Evolutionary conservation across 2,113 vertebrate species (phyloP).

Genomic region (Phoenicopterus ruber): DNA sequence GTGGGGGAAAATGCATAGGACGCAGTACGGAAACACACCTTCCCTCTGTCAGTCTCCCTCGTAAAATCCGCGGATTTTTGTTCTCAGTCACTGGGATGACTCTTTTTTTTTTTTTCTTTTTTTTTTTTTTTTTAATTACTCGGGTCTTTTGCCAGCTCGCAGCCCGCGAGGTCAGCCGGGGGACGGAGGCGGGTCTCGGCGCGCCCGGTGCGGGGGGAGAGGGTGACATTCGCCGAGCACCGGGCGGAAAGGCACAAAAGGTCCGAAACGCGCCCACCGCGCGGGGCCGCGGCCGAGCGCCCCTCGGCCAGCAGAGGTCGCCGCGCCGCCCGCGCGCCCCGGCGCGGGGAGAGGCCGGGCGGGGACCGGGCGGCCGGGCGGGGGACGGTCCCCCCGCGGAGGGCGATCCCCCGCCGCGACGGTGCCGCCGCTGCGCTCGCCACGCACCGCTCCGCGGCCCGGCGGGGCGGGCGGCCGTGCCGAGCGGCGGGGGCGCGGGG

Average conservation of each 20-base stretch:
- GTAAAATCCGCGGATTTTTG: not conserved
- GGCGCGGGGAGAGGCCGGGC: not conserved
- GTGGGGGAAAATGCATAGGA: not conserved
- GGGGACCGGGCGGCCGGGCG: no score
- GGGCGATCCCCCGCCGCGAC: no score
- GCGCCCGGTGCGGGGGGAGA: not conserved
- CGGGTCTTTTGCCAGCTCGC: not conserved
- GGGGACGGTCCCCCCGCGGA: no score
- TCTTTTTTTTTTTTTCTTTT: not conserved
- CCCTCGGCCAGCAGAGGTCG: slow-evolving; percentile 75
- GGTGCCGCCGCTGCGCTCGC: no score
- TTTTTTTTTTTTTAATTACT: not conserved
- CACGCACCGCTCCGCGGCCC: not conserved
- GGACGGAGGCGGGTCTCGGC: not conserved
- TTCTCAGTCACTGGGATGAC: not conserved
- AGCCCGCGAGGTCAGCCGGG: not conserved
- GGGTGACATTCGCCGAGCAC: not conserved
- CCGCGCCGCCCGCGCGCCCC: slow-evolving; percentile 33
- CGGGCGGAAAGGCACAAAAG: slow-evolving; percentile 17
- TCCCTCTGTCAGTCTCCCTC: not conserved
- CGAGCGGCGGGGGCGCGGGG: no score
- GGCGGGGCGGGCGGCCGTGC: no score
- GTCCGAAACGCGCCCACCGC: not conserved
- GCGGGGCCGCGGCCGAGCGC: not conserved
- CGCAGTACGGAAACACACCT: not conserved